Base-by-base conservation (phyloP, 92 coral and sea anemone genomes). In the Nematostella vectensis region DNA sequence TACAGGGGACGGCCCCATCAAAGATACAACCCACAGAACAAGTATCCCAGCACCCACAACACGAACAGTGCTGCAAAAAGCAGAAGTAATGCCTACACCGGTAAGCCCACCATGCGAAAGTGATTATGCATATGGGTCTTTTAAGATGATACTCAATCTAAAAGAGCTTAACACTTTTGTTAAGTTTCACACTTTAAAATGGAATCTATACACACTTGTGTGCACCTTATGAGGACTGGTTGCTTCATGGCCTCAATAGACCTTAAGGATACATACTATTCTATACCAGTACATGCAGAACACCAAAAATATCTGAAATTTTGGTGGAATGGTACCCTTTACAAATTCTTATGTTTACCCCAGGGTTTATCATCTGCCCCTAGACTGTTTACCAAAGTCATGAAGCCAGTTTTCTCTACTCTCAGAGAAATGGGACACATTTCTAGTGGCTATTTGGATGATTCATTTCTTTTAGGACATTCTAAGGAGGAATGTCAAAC, bases 341-440 rank as follows among this genome's bases (percentile, higher is more conserved):
- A 47, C 51, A 45, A 63, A 22, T 68, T 58, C 36, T 57, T 67
- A n/a, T 68, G 67, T 19, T 57, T 67, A 26, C 17, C 73, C 44
- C 62, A 63, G 50, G 83, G 78, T 27, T 62, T 77, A 19, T 25
- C 62, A 2, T 77, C 73, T 38, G 74, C 84, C 1, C 84, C 78
- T 29, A 50, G 73, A 13, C 33, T 77, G 1, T 77, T 77, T 33
- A 77, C 74, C 36, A 77, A 70, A 52, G 48, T 77, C 31, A 38
- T 77, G 65, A 77, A 77, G 31, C 79, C 79, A 22, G 70, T 58
- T 19, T 65, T 56, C 36, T 62, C 69, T 1, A 25, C 22, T 29
- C 74, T 63, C 36, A 57, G 73, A 44, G 58, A 47, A 22, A 38
- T 47, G 55, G 84, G 78, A 29, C 74, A 77, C 51, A 62, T 70